These are phyloP conservation scores for Bombus vancouverensis DNA, from an alignment of 1,140 invertebrate genomes.

Conservation along the genomic window DNA sequence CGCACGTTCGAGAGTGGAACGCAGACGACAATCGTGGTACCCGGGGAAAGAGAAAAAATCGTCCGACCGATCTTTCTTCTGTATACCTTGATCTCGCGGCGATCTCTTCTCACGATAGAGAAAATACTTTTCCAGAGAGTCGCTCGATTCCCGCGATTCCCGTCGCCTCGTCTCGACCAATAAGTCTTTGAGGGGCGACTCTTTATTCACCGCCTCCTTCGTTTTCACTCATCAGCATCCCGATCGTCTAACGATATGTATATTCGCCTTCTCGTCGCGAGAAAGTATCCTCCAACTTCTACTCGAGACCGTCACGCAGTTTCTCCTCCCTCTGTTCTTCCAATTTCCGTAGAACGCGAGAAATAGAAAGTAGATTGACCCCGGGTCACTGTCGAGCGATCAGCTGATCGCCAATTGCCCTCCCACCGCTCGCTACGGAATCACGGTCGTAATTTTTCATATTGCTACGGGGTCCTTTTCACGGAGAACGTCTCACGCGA, in stretches of 20 bases:
- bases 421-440: not conserved
- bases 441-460: constrained; percentile 20
- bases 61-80: not conserved
- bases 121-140: constrained; percentile 2
- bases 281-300: constrained; percentile 66
- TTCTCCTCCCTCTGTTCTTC: constrained; percentile 8
- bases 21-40: not conserved
- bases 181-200: constrained; percentile 43
- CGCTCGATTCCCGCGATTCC: no score
- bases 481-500: not conserved
- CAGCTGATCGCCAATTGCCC: constrained; percentile 63
- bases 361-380: constrained; percentile 78
- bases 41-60: not conserved
- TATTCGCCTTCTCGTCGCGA: constrained; percentile 43
- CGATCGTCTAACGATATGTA: constrained; percentile 51
- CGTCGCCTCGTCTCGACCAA: constrained; percentile 1
- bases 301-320: not conserved
- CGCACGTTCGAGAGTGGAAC: not conserved
- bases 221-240: constrained; percentile 69
- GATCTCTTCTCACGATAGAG: constrained; percentile 34
- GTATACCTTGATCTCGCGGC: not conserved
- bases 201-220: constrained; percentile 53
- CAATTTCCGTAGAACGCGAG: constrained; percentile 63
- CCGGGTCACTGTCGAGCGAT: constrained; percentile 67
- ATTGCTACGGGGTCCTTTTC: not conserved